phyloP scores from a whole-genome alignment of 2,113 vertebrate genomes.

The Galeopterus variegatus region DNA sequence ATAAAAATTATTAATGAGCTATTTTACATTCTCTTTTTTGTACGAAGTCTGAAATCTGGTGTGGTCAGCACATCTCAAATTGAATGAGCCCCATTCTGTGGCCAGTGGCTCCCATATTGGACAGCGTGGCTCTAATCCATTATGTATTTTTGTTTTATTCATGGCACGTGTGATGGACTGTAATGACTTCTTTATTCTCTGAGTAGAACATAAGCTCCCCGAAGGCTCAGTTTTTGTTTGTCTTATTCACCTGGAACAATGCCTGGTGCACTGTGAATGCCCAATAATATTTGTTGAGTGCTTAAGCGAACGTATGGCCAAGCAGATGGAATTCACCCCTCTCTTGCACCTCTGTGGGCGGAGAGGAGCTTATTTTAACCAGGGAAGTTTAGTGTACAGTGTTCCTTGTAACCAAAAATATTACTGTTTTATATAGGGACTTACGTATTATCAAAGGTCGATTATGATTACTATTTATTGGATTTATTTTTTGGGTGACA shows the following conservation, averaged over 20 bases:
- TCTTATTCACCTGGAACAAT: not conserved
- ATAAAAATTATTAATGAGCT: not conserved
- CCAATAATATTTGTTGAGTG: not conserved
- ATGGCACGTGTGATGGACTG: accelerated
- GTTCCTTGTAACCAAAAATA: not conserved
- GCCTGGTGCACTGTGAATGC: not conserved
- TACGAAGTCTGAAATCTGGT: not conserved
- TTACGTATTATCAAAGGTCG: not conserved
- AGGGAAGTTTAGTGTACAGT: not conserved
- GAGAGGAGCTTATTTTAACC: not conserved
- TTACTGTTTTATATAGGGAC: not conserved
- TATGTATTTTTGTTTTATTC: not conserved
- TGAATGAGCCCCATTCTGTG: accelerated
- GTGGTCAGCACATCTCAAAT: not conserved
- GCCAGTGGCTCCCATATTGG: not conserved
- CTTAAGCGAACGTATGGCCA: not conserved
- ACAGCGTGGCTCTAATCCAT: accelerated
- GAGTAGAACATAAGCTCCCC: not conserved
- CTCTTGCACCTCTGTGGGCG: too few relatives aligned
- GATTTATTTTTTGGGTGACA: not conserved
- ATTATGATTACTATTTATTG: not conserved
- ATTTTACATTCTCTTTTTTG: not conserved
- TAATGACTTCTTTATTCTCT: not conserved
- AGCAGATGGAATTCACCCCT: too few relatives aligned
- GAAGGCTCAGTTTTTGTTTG: not conserved